Evolutionary conservation across 2,888 invertebrate genomes (phyloP), one percentile per base, ranked within the genome.

Genomic region (Chrysomela aeneicollis): DNA sequence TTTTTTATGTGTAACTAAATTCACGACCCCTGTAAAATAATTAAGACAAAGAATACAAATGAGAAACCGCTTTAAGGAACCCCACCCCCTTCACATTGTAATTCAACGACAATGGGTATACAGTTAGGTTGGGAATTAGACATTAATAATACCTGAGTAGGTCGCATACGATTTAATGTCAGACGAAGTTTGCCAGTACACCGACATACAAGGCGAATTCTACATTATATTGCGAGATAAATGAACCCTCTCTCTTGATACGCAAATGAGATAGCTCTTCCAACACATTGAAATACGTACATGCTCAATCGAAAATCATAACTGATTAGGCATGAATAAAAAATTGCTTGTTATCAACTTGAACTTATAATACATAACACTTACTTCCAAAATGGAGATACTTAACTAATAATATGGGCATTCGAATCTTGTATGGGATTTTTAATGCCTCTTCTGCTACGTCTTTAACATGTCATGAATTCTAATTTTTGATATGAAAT

Each of bases 1-100:
- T n/a, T n/a, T n/a, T n/a, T n/a, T n/a, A n/a, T n/a, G n/a, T n/a
- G n/a, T n/a, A n/a, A n/a, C n/a, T n/a, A n/a, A n/a, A n/a, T n/a
- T n/a, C n/a, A n/a, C n/a, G n/a, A n/a, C n/a, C n/a, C n/a, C n/a
- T n/a, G 46, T 57, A 15, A 18, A 46, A 46, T 57, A 26, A 57
- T 57, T 46, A 57, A 57, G 22, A 15, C 46, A 57, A 57, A n/a
- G 32, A 55, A 55, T 57, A 57, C 57, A 46, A 57, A 47, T 46
- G 46, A 15, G 12, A 17, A 15, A 6, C 21, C 19, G 21, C 21
- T 19, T n/a, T n/a, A n/a, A n/a, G n/a, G n/a, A n/a, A n/a, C n/a
- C n/a, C n/a, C n/a, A n/a, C n/a, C n/a, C n/a, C n/a, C n/a, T n/a
- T n/a, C 57, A 42, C 46, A 57, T 17, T 22, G 46, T 47, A 46